phyloP scores from a whole-genome alignment of 2,113 vertebrate species.

The Brachionichthys hirsutus region DNA sequence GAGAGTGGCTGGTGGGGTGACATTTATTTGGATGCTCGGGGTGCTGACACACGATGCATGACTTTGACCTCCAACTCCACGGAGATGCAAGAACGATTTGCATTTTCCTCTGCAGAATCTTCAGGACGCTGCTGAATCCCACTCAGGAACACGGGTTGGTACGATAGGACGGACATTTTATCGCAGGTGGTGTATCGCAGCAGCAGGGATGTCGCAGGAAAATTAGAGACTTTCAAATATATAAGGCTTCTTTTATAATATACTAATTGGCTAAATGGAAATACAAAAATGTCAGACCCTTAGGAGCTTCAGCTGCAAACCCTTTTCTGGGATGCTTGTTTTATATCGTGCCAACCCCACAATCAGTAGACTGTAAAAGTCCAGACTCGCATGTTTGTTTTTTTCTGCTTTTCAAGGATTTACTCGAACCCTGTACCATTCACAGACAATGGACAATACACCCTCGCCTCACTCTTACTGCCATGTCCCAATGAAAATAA shows the following conservation, averaged over 20 bases:
- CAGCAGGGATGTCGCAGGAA: not conserved
- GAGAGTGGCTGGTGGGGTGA: conserved; percentile 6
- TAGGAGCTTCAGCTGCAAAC: conserved; percentile 2
- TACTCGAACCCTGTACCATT: conserved; percentile 22
- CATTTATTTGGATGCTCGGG: conserved; percentile 24
- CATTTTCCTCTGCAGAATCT: conserved; percentile 53
- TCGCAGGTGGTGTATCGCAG: not conserved
- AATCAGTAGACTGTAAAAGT: conserved; percentile 3
- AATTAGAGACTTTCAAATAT: too few species aligned
- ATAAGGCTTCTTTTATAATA: too few species aligned
- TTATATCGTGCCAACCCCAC: conserved; percentile 63
- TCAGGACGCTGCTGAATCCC: conserved; percentile 39
- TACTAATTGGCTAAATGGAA: too few species aligned
- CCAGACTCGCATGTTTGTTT: conserved; percentile 2
- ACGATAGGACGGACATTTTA: conserved; percentile 45
- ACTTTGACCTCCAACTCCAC: conserved; percentile 18
- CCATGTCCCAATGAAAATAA: conserved; percentile 65
- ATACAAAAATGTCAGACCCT: not conserved
- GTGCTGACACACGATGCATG: conserved; percentile 54
- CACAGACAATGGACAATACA: conserved; percentile 38
- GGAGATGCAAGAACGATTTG: conserved; percentile 44
- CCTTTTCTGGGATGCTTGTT: not conserved
- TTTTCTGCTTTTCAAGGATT: conserved; percentile 19
- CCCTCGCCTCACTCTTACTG: conserved; percentile 36
- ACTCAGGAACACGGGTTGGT: conserved; percentile 6